phyloP scores from a whole-genome alignment of 2,888 invertebrate species.

The Baronia brevicornis region DNA sequence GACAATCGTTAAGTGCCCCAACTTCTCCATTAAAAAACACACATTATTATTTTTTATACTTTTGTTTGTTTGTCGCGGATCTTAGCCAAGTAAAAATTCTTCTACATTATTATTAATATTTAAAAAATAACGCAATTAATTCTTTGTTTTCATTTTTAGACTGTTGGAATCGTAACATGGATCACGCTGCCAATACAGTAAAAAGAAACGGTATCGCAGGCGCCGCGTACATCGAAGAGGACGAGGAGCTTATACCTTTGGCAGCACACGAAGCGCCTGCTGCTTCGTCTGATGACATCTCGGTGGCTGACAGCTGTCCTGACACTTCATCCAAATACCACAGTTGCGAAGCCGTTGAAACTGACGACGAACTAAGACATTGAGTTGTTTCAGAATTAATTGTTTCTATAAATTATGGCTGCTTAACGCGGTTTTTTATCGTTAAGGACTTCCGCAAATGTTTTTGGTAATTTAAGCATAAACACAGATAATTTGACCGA shows the following conservation, averaged over 20 bases:
- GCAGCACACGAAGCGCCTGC: conserved; percentile 75
- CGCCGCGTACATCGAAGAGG: conserved; percentile 35
- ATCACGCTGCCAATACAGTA: conserved; percentile 21
- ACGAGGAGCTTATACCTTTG: conserved; percentile 79
- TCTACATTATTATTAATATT: too few species aligned
- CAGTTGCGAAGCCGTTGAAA: conserved; percentile 84
- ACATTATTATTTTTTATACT: too few species aligned
- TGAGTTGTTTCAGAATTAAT: conserved; percentile 19
- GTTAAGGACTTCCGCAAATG: too few species aligned
- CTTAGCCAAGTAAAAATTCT: too few species aligned
- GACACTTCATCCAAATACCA: conserved; percentile 86
- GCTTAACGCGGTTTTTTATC: neutral
- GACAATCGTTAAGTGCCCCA: too few species aligned
- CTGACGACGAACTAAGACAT: conserved; percentile 68
- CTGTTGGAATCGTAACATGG: conserved; percentile 49
- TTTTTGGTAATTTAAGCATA: too few species aligned
- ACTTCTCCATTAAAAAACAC: too few species aligned
- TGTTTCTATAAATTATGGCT: neutral
- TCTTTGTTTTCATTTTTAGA: conserved; percentile 32
- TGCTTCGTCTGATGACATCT: conserved; percentile 79
- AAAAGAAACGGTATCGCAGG: conserved; percentile 40
- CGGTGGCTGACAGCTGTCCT: conserved; percentile 81
- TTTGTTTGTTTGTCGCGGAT: too few species aligned
- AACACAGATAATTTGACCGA: too few species aligned
- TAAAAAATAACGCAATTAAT: too few species aligned